These are phyloP conservation scores for Corythaeola cristata DNA, from an alignment of 2,113 vertebrate genomes.

Conservation along the genomic window DNA sequence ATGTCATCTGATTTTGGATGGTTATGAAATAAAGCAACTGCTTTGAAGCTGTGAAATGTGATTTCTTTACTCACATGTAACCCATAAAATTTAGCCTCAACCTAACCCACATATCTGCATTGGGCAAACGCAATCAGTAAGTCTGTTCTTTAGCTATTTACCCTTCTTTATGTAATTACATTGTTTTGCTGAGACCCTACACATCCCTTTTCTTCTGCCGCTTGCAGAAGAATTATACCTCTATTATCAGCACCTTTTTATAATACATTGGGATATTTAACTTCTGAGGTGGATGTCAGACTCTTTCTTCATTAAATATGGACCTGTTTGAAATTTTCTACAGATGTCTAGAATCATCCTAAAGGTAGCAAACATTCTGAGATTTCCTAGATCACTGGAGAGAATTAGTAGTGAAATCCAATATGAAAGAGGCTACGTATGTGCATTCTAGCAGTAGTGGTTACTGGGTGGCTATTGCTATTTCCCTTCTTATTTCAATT, in stretches of 20 bases:
- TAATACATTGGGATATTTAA: neutral
- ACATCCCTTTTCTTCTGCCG: neutral
- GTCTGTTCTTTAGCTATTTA: neutral
- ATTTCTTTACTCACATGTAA: neutral
- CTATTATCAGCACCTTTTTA: neutral
- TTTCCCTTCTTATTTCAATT: neutral
- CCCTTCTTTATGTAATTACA: neutral
- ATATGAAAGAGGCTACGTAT: neutral
- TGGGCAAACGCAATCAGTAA: neutral
- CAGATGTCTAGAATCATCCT: neutral
- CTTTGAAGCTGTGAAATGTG: neutral
- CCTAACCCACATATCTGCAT: neutral
- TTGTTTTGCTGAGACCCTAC: neutral
- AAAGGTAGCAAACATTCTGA: neutral
- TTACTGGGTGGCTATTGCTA: neutral
- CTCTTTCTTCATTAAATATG: neutral
- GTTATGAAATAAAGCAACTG: slow-evolving; percentile 10
- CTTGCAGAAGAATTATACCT: too few relatives aligned
- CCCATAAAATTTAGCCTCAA: neutral
- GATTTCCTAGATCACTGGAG: neutral
- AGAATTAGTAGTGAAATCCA: neutral
- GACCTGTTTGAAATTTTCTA: neutral
- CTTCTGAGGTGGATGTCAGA: neutral
- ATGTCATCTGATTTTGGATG: slow-evolving; percentile 11
- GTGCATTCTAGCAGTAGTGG: neutral